Evolutionary conservation across 2,888 invertebrate species (phyloP), one percentile per base, ranked within the genome.

Genomic region (Cephus sareptanus): DNA sequence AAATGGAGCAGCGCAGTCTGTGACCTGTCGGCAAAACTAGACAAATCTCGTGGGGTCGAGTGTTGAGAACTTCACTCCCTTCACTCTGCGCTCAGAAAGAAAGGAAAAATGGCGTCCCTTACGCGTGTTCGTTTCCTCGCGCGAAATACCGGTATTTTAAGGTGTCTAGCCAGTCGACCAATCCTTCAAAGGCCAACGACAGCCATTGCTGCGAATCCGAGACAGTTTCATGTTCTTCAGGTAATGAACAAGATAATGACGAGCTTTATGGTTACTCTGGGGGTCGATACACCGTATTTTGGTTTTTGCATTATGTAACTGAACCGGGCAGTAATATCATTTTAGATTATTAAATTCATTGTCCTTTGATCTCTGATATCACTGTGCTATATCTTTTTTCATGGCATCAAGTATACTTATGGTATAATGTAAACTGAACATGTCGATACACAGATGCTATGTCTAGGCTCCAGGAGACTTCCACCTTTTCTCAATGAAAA

Each of bases 21-120:
- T 56, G 23, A 56, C 15, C 6, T 6, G 23, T 56, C 23, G 56
- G 23, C 2, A 56, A 56, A 56, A 56, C 56, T 56, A 56, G 56
- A 56, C 2, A 56, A 56, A 15, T 23, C 56, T 23, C 56, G 23
- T 15, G 23, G 56, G 9, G 9, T 23, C 23, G 56, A 56, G 23
- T 56, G 56, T 56, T 56, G 31, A 71, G 33, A 71, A 71, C 31
- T 31, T 71, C 33, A 71, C 71, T 34, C 33, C 31, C 31, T 31
- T 71, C 33, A 71, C 31, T 34, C 33, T 71, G 31, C 30, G 23
- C 71, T 56, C 56, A 9, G 56, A 56, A 56, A 23, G 9, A 56
- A 71, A 31, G 34, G 37, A 71, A 89, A 87, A 90, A 91, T 91
- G 91, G 91, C 90, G 88, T 87, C 89, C 75, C 84, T 90, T 76